Percentiles rank a stretch among this genome's conserved stretches.
Conservation (phyloP, 2,888 invertebrate species). For the Caradrina kadenii region DNA sequence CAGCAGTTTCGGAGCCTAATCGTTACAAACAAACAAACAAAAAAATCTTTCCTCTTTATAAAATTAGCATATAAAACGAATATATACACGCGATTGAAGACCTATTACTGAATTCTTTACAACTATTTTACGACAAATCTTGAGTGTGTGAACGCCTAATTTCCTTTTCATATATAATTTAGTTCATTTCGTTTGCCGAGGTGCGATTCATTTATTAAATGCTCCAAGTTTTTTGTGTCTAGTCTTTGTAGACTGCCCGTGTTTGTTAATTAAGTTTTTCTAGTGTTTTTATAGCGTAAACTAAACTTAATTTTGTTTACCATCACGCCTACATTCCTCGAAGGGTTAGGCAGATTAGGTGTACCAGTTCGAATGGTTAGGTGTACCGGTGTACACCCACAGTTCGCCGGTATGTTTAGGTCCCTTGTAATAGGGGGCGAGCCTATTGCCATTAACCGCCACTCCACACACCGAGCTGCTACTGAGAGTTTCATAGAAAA, state of each 20-base stretch:
- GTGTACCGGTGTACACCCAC: too few relatives aligned
- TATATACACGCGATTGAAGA: slow-evolving; percentile 42
- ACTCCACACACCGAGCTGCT: too few relatives aligned
- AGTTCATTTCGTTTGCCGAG: slow-evolving; percentile 47
- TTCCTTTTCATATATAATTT: slow-evolving; percentile 50
- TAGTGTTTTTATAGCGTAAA: neutral
- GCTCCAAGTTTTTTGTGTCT: slow-evolving; percentile 33
- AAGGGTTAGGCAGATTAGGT: too few relatives aligned
- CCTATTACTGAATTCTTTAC: slow-evolving; percentile 39
- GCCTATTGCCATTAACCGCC: too few relatives aligned
- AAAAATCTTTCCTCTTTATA: too few relatives aligned
- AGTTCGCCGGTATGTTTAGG: too few relatives aligned
- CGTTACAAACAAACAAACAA: too few relatives aligned
- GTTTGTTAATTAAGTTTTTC: slow-evolving; percentile 20
- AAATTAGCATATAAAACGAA: slow-evolving; percentile 53
- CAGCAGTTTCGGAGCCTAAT: too few relatives aligned
- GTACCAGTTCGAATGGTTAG: too few relatives aligned
- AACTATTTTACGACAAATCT: slow-evolving; percentile 55
- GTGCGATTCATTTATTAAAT: slow-evolving; percentile 50
- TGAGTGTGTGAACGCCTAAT: slow-evolving; percentile 51
- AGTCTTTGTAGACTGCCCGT: slow-evolving; percentile 3
- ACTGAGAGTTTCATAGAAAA: too few relatives aligned
- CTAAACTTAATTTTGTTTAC: neutral
- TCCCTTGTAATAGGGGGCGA: too few relatives aligned
- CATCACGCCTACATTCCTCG: too few relatives aligned